Evolutionary conservation across 92 coral and sea anemone genomes (phyloP), one percentile per base, ranked within the genome.

Genomic region (Porites cylindrica): DNA sequence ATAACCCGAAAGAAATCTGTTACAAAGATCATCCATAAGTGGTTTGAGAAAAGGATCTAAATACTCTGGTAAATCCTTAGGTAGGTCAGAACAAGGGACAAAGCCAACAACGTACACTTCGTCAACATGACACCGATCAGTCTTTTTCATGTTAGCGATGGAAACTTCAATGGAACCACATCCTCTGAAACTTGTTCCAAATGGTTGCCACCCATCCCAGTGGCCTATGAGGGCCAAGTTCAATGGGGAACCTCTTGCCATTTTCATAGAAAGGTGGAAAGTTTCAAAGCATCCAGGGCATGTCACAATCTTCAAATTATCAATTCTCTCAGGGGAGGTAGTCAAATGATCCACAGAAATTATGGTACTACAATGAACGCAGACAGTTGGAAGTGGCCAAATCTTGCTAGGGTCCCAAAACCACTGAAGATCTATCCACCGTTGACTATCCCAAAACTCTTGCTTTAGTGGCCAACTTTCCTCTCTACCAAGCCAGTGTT

Each of bases 131-230:
- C 83, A 90, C 68, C 94, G 87, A 3, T 93, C 92, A 67, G 19
- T 58, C 80, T 91, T 93, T 82, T 18, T 62, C 88, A 93, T 75
- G 77, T 88, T 91, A n/a, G 91, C 96, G 76, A 91, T 72, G n/a
- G 70, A 63, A 14, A 93, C 93, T 72, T 93, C 94, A 24, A 91
- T 12, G 10, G 92, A 91, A 1, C 93, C 94, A 76, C 83, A 93
- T 19, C 94, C 88, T 72, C 92, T 88, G 74, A 75, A 90, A 71
- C 96, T 91, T 51, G 92, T 80, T 16, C 87, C 90, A 85, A 91
- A 91, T 43, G 96, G 86, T 66, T 91, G 92, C 94, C 93, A 93
- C 6, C 94, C 96, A 86, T 94, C 94, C 85, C 82, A 91, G 66
- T 94, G 94, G 10, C 93, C 94, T 62, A 91, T 89, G 9, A 91